Percentiles rank a stretch among this genome's conserved stretches.
Evolutionary conservation across 2,888 invertebrate species (phyloP).

Genomic region (Dione juno): DNA sequence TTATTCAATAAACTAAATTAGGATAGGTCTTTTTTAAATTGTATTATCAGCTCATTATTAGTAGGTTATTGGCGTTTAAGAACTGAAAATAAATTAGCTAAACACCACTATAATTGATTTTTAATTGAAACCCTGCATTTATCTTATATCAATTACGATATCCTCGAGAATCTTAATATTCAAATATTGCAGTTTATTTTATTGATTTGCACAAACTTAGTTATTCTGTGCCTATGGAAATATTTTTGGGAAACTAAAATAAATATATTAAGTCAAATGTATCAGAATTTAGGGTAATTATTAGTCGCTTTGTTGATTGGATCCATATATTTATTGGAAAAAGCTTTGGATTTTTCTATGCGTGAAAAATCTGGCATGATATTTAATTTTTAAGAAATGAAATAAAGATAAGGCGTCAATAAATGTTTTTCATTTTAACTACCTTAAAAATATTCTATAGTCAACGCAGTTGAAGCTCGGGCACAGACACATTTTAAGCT

Average conservation of each 20-base stretch:
- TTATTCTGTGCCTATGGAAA: background rate
- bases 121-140: constrained; percentile 46
- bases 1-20: constrained; percentile 82
- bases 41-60: constrained; percentile 83
- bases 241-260: constrained; percentile 5
- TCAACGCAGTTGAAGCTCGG: too few relatives aligned
- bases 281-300: background rate
- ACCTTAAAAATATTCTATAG: background rate
- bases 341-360: constrained; percentile 1
- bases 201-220: background rate
- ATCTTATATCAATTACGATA: background rate
- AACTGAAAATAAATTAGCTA: constrained; percentile 84
- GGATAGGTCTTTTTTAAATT: constrained; percentile 81
- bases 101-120: constrained; percentile 65
- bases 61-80: constrained; percentile 83
- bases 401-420: constrained; percentile 3
- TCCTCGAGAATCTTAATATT: background rate
- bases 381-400: constrained; percentile 1
- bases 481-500: too few relatives aligned
- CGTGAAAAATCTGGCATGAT: constrained; percentile 8
- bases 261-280: constrained; percentile 17
- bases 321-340: constrained; percentile 12
- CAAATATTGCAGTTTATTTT: background rate
- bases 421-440: constrained; percentile 1
- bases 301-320: constrained; percentile 4